A percentile compares a stretch with the other conserved stretches of the same genome.
phyloP scores from a whole-genome alignment of 2,797 vertebrate genomes.

The Threskiornis aethiopicus region DNA sequence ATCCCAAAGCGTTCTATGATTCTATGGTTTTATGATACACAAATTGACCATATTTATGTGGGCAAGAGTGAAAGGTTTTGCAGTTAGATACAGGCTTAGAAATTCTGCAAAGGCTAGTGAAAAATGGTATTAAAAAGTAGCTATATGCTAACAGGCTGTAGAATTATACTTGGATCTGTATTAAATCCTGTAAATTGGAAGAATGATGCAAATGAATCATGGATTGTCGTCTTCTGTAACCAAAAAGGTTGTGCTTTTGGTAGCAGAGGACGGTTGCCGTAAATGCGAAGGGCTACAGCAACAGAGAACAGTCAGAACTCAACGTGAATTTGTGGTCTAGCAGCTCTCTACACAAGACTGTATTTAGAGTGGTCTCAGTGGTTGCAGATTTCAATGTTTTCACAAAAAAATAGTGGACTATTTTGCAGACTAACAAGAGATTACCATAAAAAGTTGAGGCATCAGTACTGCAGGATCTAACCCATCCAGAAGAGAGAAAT shows the following conservation, averaged over 20 bases:
- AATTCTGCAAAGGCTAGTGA: background rate
- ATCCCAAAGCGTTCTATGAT: too few species aligned
- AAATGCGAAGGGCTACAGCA: background rate
- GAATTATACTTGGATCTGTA: background rate
- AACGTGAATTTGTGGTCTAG: background rate
- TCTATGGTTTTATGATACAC: background rate
- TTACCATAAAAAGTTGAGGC: background rate
- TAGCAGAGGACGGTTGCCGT: background rate
- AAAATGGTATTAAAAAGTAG: background rate
- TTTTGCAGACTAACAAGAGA: background rate
- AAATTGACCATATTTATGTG: background rate
- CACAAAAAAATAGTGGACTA: background rate
- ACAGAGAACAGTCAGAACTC: background rate
- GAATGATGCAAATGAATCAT: background rate
- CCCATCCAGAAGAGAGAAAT: background rate
- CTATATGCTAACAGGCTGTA: background rate
- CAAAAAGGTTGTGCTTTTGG: background rate
- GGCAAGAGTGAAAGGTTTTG: background rate
- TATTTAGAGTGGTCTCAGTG: background rate
- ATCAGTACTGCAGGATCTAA: background rate
- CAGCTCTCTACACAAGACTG: background rate
- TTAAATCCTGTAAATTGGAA: background rate
- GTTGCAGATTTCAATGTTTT: background rate
- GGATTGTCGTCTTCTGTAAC: background rate
- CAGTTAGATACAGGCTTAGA: background rate